Evolutionary conservation across 2,113 vertebrate genomes (phyloP), one percentile per base, ranked within the genome.

Genomic region (Diphyllodes magnificus): DNA sequence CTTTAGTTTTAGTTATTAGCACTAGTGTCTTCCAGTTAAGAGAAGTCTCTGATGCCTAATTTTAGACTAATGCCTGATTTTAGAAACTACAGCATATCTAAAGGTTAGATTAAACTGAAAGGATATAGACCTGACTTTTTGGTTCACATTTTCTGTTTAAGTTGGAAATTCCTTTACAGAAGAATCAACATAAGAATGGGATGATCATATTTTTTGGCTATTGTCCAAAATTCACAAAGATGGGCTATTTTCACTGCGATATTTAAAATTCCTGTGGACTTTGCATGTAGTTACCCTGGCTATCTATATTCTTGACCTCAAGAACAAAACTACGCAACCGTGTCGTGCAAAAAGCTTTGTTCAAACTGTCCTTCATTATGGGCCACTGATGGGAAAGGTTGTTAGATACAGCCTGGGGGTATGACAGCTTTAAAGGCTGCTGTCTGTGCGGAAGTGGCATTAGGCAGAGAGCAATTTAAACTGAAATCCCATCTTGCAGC

Each of bases 311-410:
- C 49, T 88, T 90, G 50, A 75, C 31, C 27, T 88, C 35, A 76
- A 64, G 57, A 80, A 23, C 8, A 76, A 50, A 72, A 19, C 22
- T 45, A 13, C 0, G 0, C 23, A 49, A 57, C 28, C 22, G 19
- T 0, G 1, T 69, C 0, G 5, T 15, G 50, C 31, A 45, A 73
- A 92, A 70, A 50, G 9, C 20, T 65, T n/a, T 0, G 0, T 50
- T 90, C 45, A 53, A 53, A 45, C 28, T 83, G 76, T 39, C 71
- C 31, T 72, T 86, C 1, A 0, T 40, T 85, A 7, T 7, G 44
- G 75, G n/a, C 33, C 22, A 22, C 35, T 86, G 54, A n/a, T 59
- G 14, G 68, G 51, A 76, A 86, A 81, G 25, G 68, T 40, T 57
- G 68, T 44, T 77, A 53, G 45, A 65, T 66, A 20, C 14, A 91